phyloP scores from a whole-genome alignment of 2,113 vertebrate species.

The Furnarius figulus region DNA sequence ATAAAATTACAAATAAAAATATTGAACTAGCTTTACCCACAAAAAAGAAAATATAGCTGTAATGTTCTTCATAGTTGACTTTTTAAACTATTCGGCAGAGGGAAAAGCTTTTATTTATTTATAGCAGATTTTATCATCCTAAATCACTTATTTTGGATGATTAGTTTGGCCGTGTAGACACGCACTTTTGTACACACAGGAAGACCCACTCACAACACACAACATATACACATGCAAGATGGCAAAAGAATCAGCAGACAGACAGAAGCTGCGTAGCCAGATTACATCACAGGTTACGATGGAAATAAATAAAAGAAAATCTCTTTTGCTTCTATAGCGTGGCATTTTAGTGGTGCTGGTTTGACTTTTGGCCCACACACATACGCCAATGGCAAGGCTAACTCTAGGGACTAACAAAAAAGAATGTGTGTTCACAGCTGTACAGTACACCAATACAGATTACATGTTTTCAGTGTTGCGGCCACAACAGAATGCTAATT shows the following conservation, averaged over 20 bases:
- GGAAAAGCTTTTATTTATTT: conserved; percentile 44
- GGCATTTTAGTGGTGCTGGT: conserved; percentile 73
- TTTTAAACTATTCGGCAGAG: not conserved
- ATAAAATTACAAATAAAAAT: not conserved
- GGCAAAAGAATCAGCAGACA: conserved; percentile 33
- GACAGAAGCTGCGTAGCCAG: conserved; percentile 47
- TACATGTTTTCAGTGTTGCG: conserved; percentile 86
- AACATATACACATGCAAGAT: not conserved
- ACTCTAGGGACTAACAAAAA: conserved; percentile 84
- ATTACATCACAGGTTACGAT: conserved; percentile 72
- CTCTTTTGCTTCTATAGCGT: conserved; percentile 63
- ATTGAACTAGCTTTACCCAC: not conserved
- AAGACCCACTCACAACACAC: not conserved
- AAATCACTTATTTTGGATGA: conserved; percentile 15
- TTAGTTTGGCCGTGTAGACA: not conserved
- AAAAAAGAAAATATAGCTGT: not conserved
- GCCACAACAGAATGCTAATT: conserved; percentile 89
- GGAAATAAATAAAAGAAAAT: conserved; percentile 66
- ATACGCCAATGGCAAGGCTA: conserved; percentile 82
- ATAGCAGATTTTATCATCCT: conserved; percentile 20
- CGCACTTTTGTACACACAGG: not conserved
- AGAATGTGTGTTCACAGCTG: conserved; percentile 86
- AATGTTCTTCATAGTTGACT: not conserved
- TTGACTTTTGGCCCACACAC: conserved; percentile 84
- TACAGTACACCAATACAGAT: conserved; percentile 87